These are phyloP conservation scores for Trachythela sp. DNA, from an alignment of 64 coral and sea anemone species.

Conservation along the genomic window DNA sequence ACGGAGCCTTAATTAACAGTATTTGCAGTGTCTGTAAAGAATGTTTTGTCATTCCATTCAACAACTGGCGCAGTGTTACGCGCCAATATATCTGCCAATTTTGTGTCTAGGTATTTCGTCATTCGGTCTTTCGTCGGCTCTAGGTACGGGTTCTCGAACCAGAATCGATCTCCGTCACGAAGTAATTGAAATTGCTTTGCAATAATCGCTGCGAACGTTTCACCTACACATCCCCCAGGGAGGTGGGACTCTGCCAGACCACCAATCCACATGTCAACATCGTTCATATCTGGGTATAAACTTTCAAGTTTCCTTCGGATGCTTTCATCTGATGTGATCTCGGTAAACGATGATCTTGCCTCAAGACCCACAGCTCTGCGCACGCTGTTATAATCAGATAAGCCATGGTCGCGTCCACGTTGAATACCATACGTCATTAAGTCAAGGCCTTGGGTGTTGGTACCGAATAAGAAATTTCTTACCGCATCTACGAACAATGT, in stretches of 20 bases:
- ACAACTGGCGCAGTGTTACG: neutral
- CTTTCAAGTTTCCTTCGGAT: neutral
- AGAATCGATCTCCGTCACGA: conserved; percentile 17
- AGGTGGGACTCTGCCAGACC: conserved; percentile 6
- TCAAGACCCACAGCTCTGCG: neutral
- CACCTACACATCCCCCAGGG: neutral
- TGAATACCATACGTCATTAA: conserved; percentile 12
- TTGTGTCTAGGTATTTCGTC: neutral
- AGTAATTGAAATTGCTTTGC: neutral
- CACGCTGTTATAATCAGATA: conserved; percentile 1
- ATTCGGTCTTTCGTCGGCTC: neutral
- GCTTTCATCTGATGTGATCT: neutral
- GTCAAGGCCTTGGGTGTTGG: conserved; percentile 10
- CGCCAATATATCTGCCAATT: neutral
- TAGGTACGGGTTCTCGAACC: conserved; percentile 2
- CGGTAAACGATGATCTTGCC: neutral
- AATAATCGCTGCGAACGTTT: neutral
- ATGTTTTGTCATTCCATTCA: neutral
- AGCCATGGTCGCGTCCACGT: conserved; percentile 3
- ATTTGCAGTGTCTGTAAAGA: neutral
- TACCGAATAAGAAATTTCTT: conserved; percentile 68
- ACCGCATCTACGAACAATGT: conserved; percentile 74
- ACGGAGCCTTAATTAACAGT: too few species aligned
- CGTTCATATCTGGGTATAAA: neutral
- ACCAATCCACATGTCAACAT: conserved; percentile 9